Evolutionary conservation across 1,140 invertebrate genomes (phyloP), one percentile per base, ranked within the genome.

Genomic region (Lethocerus indicus): DNA sequence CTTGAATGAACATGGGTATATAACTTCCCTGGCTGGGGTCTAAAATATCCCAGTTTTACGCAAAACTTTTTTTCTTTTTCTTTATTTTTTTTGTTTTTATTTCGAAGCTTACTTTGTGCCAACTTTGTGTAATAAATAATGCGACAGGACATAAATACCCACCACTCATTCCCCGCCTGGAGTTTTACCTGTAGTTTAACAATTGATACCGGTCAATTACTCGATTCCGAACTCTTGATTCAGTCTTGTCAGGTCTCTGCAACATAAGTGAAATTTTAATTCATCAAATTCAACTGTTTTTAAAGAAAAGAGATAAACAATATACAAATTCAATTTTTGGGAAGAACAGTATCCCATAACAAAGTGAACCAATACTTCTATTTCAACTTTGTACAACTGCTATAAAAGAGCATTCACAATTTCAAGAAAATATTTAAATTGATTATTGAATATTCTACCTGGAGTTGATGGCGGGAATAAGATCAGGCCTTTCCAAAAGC

Each of bases 401-500:
- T 39, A 7, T 16, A 39, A 39, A 16, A 16, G 37, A 39, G 16
- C 6, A 6, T 9, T 7, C 37, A 40, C 37, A 9, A 16, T 9
- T 40, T 40, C 6, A 40, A 16, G 6, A 16, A 9, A 16, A 40
- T 20, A 16, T 16, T 40, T 40, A 9, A 6, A 16, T 40, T 12
- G 3, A 18, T 24, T 21, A 41, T 16, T 6, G 3, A 2, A 3
- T 12, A 41, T 24, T 14, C 20, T 64, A 73, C 74, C 73, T 79
- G 16, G 72, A 73, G 66, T 90, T 83, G 58, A 90, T 75, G 46
- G 76, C 71, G 52, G 75, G 71, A 56, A 79, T 75, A 24, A 94
- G 69, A 59, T 94, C 83, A 57, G 75, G 72, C 61, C 82, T 78
- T 53, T 88, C 81, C 73, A 94, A 79, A 32, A 94, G 68, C 14